Evolutionary conservation across 2,113 vertebrate genomes (phyloP).

Genomic region (Eulemur macaco): DNA sequence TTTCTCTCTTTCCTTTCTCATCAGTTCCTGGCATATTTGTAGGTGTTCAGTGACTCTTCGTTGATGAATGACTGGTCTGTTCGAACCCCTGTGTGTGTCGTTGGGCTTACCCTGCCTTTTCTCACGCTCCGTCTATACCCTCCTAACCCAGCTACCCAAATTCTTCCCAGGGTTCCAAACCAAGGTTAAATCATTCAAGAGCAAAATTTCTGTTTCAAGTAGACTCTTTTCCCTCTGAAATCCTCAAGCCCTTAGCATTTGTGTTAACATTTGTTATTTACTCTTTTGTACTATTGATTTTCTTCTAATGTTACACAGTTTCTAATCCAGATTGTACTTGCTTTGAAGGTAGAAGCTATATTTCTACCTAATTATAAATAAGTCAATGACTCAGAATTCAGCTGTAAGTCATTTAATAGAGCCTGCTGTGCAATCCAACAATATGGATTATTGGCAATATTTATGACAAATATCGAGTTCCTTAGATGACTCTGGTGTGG

Average conservation of each 20-base stretch:
- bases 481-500: neutral
- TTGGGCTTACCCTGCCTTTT: neutral
- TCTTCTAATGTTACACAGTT: neutral
- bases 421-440: neutral
- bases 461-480: neutral
- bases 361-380: neutral
- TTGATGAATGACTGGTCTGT: neutral
- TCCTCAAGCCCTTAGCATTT: neutral
- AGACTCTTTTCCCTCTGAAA: neutral
- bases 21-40: neutral
- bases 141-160: neutral
- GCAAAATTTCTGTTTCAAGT: neutral
- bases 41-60: neutral
- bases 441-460: neutral
- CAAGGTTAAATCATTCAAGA: neutral
- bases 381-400: neutral
- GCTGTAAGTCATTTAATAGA: neutral
- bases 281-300: neutral
- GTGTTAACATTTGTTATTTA: neutral
- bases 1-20: neutral
- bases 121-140: fast-evolving
- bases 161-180: neutral
- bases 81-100: neutral
- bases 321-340: neutral
- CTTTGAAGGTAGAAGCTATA: neutral